Conservation (phyloP, 2,113 vertebrate genomes). For the Philantomba maxwellii region DNA sequence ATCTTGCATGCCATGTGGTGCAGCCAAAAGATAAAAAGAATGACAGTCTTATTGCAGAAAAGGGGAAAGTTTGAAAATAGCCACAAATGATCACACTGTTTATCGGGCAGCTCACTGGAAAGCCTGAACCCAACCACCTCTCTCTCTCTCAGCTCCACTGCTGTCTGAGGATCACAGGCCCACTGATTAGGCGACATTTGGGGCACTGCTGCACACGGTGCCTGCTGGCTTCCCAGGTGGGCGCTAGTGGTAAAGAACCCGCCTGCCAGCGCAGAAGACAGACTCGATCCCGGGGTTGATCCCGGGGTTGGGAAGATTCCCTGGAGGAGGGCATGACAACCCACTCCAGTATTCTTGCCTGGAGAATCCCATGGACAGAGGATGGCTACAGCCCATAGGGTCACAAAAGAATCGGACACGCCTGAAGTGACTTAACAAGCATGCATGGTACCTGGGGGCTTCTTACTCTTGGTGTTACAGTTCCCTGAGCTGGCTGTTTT, state of each 20-base stretch:
- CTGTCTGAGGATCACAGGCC: too few species aligned
- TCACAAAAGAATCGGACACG: neutral
- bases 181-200: fast-evolving
- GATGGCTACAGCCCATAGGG: neutral
- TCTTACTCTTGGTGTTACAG: neutral
- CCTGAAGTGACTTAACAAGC: neutral
- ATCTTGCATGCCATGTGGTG: neutral
- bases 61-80: neutral
- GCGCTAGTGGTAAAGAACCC: neutral
- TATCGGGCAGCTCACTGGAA: neutral
- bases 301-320: neutral
- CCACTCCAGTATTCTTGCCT: neutral
- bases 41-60: neutral
- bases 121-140: neutral
- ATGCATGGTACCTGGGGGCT: neutral
- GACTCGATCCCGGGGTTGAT: neutral
- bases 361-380: neutral
- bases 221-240: neutral
- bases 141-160: neutral
- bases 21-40: neutral
- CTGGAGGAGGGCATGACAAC: neutral
- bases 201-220: too few species aligned
- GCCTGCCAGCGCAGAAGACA: neutral
- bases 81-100: neutral
- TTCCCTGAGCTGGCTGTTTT: neutral